These are phyloP conservation scores for Xenopus tropicalis DNA, from an alignment of 2,113 vertebrate genomes.

Conservation along the genomic window UCB_Xtro_10.0 CM004449.2:86644501-86645000, in stretches of 20 bases:
- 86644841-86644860: constrained; percentile 42
- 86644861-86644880: constrained; percentile 55
- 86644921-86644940: constrained; percentile 9
- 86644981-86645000: constrained; percentile 27
- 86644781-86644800: constrained; percentile 89
- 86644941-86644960: neutral
- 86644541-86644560: neutral
- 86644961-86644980: neutral
- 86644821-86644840: constrained; percentile 46
- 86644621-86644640: constrained; percentile 18
- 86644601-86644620: constrained; percentile 15
- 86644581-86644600: constrained; percentile 41
- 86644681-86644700: constrained; percentile 30
- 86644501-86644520: too few relatives aligned
- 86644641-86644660: constrained; percentile 22
- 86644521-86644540: neutral
- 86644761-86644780: constrained; percentile 98
- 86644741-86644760: constrained; percentile 98
- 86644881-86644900: constrained; percentile 62
- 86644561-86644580: constrained; percentile 14
- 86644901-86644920: constrained; percentile 37
- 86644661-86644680: constrained; percentile 29
- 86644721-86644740: constrained; percentile 56
- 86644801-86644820: constrained; percentile 69
- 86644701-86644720: constrained; percentile 24